Conservation (phyloP, 1,140 invertebrate genomes). For the Drosophila sucinea region DNA sequence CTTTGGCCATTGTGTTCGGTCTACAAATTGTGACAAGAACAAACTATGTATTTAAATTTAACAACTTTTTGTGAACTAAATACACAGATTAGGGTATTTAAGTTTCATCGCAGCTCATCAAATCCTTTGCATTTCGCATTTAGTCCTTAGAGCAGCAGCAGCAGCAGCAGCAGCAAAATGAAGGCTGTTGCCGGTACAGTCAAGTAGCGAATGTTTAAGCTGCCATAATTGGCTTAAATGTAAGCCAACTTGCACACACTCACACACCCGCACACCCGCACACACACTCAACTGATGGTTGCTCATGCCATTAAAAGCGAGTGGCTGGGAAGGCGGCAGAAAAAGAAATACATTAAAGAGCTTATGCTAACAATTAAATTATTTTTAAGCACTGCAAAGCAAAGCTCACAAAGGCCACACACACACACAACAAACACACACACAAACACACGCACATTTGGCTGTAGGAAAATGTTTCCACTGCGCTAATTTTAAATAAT, state of each 20-base stretch:
- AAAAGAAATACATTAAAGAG: constrained; percentile 64
- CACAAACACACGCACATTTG: constrained; percentile 5
- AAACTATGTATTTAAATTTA: constrained; percentile 4
- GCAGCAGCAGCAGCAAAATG: not conserved
- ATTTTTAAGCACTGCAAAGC: constrained; percentile 63
- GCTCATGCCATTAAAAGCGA: constrained; percentile 40
- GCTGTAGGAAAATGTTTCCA: constrained; percentile 49
- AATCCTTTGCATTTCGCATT: not conserved
- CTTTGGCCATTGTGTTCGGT: not conserved
- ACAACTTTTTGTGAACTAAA: constrained; percentile 1
- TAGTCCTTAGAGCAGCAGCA: not conserved
- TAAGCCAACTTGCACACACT: constrained; percentile 46
- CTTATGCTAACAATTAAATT: constrained; percentile 78
- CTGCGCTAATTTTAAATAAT: constrained; percentile 65
- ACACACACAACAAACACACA: constrained; percentile 28
- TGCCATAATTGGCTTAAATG: constrained; percentile 58
- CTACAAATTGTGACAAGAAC: not conserved
- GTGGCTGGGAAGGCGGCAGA: not conserved
- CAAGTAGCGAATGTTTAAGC: constrained; percentile 33
- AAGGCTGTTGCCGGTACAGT: not conserved
- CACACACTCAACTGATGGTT: not conserved
- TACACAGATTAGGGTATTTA: constrained; percentile 1
- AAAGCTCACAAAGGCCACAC: constrained; percentile 41
- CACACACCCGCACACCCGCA: not conserved
- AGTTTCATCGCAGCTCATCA: constrained; percentile 14